Evolutionary conservation across 2,797 vertebrate genomes (phyloP).

Genomic region (Enteromius viviparus): DNA sequence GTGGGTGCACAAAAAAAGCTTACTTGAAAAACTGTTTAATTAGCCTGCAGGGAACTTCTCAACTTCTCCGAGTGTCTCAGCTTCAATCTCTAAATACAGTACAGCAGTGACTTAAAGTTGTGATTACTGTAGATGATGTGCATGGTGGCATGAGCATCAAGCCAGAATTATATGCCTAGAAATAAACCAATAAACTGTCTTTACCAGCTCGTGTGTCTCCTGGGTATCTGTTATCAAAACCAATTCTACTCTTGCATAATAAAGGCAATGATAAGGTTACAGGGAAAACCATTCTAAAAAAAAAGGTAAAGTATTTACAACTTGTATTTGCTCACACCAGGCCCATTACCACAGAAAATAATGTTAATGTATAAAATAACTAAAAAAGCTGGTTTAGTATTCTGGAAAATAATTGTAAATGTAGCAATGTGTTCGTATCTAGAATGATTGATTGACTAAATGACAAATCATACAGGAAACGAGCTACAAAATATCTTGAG

Average conservation of each 20-base stretch:
- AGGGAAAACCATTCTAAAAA: neutral
- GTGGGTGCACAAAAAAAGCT: slow-evolving; percentile 21
- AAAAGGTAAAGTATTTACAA: neutral
- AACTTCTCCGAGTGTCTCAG: slow-evolving; percentile 31
- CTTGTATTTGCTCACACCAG: neutral
- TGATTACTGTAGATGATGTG: slow-evolving; percentile 47
- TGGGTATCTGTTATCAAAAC: neutral
- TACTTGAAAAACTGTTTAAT: slow-evolving; percentile 31
- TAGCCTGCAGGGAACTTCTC: slow-evolving; percentile 37
- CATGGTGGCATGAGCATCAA: slow-evolving; percentile 55
- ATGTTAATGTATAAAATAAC: neutral
- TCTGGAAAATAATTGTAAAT: neutral
- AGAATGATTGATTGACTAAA: neutral
- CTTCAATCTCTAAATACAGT: slow-evolving; percentile 28
- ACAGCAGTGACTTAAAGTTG: slow-evolving; percentile 25
- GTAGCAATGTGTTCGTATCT: neutral
- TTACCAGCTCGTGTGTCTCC: slow-evolving; percentile 20
- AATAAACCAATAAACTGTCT: slow-evolving; percentile 48
- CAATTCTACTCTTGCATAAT: neutral
- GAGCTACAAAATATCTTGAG: neutral
- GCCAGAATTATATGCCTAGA: slow-evolving; percentile 39
- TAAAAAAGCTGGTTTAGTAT: neutral
- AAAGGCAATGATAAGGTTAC: neutral
- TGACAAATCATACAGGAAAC: neutral
- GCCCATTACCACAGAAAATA: too few species aligned